Conservation (phyloP, 2,113 vertebrate species). For the Pygoscelis antarcticus region DNA sequence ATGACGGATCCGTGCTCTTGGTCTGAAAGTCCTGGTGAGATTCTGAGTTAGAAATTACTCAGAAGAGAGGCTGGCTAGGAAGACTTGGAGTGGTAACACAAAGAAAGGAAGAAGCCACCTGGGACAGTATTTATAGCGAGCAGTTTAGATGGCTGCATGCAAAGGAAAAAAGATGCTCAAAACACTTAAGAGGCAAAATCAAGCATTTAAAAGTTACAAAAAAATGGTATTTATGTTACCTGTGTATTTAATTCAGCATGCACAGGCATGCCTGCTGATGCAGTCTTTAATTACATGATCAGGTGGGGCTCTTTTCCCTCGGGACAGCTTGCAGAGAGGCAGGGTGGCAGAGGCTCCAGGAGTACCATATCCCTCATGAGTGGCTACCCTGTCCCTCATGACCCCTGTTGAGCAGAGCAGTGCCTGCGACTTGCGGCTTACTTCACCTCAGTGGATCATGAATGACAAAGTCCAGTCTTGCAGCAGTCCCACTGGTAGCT, state of each 20-base stretch:
- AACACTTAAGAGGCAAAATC: neutral
- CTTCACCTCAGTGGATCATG: neutral
- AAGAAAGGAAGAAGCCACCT: neutral
- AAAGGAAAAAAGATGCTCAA: neutral
- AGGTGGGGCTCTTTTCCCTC: neutral
- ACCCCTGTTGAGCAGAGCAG: neutral
- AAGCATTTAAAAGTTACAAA: neutral
- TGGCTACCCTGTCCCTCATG: neutral
- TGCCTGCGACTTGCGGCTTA: neutral
- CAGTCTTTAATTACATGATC: neutral
- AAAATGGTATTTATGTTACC: neutral
- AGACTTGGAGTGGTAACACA: neutral
- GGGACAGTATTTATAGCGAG: neutral
- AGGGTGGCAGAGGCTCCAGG: neutral
- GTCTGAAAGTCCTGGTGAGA: neutral
- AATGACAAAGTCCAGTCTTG: neutral
- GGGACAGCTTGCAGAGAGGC: neutral
- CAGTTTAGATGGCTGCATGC: neutral
- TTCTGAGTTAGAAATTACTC: constrained; percentile 19
- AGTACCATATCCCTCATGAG: neutral
- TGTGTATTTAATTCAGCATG: neutral
- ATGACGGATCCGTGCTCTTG: neutral
- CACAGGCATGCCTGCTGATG: neutral
- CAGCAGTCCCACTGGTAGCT: neutral
- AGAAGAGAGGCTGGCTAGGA: neutral